Conservation (phyloP, 2,113 vertebrate species). For the Cebus imitator region DNA sequence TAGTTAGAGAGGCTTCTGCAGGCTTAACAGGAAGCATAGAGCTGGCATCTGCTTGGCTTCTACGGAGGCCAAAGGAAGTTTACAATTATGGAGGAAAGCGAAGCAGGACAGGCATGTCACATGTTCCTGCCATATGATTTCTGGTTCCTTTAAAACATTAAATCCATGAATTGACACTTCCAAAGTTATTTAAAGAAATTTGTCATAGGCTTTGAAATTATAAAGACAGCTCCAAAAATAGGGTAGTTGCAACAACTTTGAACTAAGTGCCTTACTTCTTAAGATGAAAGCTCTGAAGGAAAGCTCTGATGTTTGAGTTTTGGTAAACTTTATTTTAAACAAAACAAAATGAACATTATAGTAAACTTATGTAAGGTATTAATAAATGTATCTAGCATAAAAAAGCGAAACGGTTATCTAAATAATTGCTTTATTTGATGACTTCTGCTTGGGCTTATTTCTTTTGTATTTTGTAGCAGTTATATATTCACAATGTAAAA, state of each 20-base stretch:
- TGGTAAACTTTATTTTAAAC: constrained; percentile 40
- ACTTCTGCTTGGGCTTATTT: not conserved
- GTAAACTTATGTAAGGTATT: not conserved
- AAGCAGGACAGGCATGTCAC: too few species aligned
- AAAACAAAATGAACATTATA: constrained; percentile 32
- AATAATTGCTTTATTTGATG: not conserved
- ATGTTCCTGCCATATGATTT: constrained; percentile 17
- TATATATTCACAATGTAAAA: not conserved
- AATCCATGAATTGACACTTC: constrained; percentile 59
- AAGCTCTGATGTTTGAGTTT: constrained; percentile 45
- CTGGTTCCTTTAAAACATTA: constrained; percentile 57
- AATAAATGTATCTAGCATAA: not conserved
- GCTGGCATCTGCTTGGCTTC: too few species aligned
- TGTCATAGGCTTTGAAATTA: constrained; percentile 52
- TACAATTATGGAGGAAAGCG: too few species aligned
- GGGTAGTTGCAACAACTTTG: constrained; percentile 46
- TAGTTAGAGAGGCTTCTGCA: not conserved
- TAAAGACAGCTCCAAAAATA: constrained; percentile 60
- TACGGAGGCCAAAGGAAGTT: not conserved
- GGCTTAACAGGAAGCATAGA: too few species aligned
- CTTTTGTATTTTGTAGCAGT: not conserved
- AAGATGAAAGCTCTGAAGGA: constrained; percentile 16
- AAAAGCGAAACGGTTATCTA: not conserved
- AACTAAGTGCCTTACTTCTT: constrained; percentile 32
- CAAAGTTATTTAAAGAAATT: constrained; percentile 70